Evolutionary conservation across 2,797 vertebrate genomes (phyloP).

Genomic region (Aplochiton taeniatus): DNA sequence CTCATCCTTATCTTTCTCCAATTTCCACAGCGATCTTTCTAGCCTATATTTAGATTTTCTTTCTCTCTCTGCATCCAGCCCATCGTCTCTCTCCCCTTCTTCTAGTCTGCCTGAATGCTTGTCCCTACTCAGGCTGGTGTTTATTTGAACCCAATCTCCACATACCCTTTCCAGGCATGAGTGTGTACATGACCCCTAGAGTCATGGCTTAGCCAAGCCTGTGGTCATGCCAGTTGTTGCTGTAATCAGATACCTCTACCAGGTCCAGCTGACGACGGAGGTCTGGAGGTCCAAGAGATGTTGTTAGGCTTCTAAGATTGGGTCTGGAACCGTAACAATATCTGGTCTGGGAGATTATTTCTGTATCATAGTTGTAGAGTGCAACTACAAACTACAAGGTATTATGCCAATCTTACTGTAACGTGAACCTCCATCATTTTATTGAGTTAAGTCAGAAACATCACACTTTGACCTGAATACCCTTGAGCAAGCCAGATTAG

Average conservation of each 20-base stretch:
- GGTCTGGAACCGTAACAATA: conserved; percentile 26
- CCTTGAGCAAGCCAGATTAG: background rate
- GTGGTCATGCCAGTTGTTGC: conserved; percentile 51
- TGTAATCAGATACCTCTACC: conserved; percentile 48
- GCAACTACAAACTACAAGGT: background rate
- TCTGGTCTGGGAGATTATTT: conserved; percentile 10
- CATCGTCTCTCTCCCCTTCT: conserved; percentile 21
- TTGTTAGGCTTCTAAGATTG: conserved; percentile 28
- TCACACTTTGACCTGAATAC: conserved; percentile 3
- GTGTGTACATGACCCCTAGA: conserved; percentile 26
- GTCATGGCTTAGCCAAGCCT: conserved; percentile 37
- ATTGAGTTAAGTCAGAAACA: conserved; percentile 9
- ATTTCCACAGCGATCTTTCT: no score
- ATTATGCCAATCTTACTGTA: conserved; percentile 2
- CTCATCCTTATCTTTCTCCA: no score
- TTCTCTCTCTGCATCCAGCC: background rate
- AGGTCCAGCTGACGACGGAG: conserved; percentile 38
- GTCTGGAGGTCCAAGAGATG: conserved; percentile 32
- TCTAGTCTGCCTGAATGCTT: conserved; percentile 18
- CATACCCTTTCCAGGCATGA: conserved; percentile 46
- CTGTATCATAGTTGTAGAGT: background rate
- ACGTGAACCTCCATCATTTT: conserved; percentile 9
- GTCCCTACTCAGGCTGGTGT: conserved; percentile 24
- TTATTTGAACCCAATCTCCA: conserved; percentile 56
- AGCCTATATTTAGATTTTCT: conserved; percentile 18